Evolutionary conservation across 2,888 invertebrate genomes (phyloP).

Genomic region (Automeris io): DNA sequence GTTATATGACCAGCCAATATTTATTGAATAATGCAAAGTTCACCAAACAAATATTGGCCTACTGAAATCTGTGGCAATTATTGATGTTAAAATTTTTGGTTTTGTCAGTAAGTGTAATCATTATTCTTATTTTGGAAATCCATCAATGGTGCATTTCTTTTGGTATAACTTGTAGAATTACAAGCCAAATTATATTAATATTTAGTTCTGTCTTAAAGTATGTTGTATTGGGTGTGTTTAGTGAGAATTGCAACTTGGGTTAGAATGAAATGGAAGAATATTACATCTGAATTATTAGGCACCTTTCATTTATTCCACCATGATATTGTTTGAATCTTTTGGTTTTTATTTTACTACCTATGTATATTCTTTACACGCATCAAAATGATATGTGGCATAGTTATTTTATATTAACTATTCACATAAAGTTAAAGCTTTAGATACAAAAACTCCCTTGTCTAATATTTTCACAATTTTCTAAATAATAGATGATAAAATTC

Average conservation of each 20-base stretch:
- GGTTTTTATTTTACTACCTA: constrained; percentile 5
- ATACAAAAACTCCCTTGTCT: too few relatives aligned
- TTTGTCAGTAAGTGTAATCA: constrained; percentile 6
- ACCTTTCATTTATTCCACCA: constrained; percentile 40
- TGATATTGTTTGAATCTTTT: not conserved
- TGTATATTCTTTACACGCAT: not conserved
- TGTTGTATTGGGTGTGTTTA: constrained; percentile 45
- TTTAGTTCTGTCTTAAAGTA: constrained; percentile 31
- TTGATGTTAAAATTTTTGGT: not conserved
- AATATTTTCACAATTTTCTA: too few relatives aligned
- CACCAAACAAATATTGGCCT: too few relatives aligned
- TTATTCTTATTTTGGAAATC: constrained; percentile 23
- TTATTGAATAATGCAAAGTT: too few relatives aligned
- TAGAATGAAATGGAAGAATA: constrained; percentile 40
- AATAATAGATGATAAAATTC: too few relatives aligned
- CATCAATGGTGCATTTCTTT: constrained; percentile 34
- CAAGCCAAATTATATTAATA: constrained; percentile 58
- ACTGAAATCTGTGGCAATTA: constrained; percentile 6
- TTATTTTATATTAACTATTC: too few relatives aligned
- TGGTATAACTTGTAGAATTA: constrained; percentile 54
- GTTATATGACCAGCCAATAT: too few relatives aligned
- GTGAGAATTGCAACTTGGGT: constrained; percentile 39
- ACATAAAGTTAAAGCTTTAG: too few relatives aligned
- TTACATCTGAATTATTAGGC: constrained; percentile 40
- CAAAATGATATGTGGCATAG: constrained; percentile 1